These are phyloP conservation scores for Hesperia comma DNA, from an alignment of 2,888 invertebrate genomes.

Conservation along the genomic window DNA sequence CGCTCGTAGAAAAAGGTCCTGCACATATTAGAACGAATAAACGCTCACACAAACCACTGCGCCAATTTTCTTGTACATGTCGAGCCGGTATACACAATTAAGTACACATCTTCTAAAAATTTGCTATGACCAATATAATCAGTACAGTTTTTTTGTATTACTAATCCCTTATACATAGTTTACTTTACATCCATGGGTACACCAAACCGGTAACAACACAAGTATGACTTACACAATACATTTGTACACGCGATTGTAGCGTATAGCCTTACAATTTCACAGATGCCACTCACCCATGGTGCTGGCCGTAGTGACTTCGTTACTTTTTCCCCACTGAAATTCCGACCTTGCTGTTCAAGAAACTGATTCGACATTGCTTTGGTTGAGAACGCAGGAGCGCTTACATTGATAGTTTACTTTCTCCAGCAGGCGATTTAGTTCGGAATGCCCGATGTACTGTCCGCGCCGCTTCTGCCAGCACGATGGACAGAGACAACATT, in stretches of 20 bases:
- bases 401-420: slow-evolving; percentile 72
- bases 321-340: slow-evolving; percentile 19
- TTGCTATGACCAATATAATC: no score
- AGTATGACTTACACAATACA: slow-evolving; percentile 21
- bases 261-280: slow-evolving; percentile 37
- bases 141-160: no score
- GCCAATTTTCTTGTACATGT: no score
- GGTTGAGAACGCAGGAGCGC: slow-evolving; percentile 38
- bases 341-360: not conserved
- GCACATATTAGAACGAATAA: no score
- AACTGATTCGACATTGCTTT: slow-evolving; percentile 33
- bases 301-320: slow-evolving; percentile 39
- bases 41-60: no score
- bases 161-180: no score
- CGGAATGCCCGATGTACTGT: slow-evolving; percentile 76
- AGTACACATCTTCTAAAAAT: no score
- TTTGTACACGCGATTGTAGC: slow-evolving; percentile 20
- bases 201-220: not conserved
- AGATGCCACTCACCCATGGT: slow-evolving; percentile 43
- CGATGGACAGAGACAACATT: slow-evolving; percentile 52
- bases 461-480: slow-evolving; percentile 66
- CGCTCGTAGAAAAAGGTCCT: no score
- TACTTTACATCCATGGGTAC: not conserved
- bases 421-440: slow-evolving; percentile 72
- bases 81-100: no score